These are phyloP conservation scores for Xylota segnis DNA, from an alignment of 2,888 invertebrate species.

Conservation along the genomic window DNA sequence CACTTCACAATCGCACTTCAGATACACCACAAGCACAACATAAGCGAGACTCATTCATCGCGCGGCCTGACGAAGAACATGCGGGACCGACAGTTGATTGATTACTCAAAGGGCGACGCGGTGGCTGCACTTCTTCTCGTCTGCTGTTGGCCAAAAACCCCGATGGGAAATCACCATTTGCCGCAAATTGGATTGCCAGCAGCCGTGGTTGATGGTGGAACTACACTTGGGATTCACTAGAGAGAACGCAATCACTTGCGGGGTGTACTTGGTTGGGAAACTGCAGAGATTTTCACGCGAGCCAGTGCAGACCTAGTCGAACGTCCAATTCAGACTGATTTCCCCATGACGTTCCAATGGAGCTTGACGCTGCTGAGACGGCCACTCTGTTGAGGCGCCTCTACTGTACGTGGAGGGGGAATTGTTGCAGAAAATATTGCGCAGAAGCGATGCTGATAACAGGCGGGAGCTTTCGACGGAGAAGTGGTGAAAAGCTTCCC, in stretches of 20 bases:
- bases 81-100: conserved; percentile 73
- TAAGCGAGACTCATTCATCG: conserved; percentile 38
- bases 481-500: conserved; percentile 65
- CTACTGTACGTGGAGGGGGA: conserved; percentile 51
- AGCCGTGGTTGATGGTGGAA: conserved; percentile 4
- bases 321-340: conserved; percentile 74
- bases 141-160: conserved; percentile 49
- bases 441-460: conserved; percentile 65
- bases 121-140: conserved; percentile 64
- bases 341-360: conserved; percentile 67
- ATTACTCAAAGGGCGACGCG: conserved; percentile 74
- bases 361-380: conserved; percentile 62
- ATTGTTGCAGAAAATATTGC: conserved; percentile 56
- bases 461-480: conserved; percentile 34
- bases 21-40: conserved; percentile 26
- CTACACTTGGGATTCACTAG: conserved; percentile 33
- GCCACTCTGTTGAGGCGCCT: conserved; percentile 23
- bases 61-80: conserved; percentile 62
- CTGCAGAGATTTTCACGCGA: conserved; percentile 20
- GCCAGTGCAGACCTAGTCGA: conserved; percentile 55
- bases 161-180: conserved; percentile 70
- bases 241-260: conserved; percentile 29
- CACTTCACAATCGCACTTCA: conserved; percentile 39
- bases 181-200: conserved; percentile 69
- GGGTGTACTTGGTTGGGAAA: background rate